Evolutionary conservation across 2,888 invertebrate genomes (phyloP).

Genomic region (Aphodius granarius): DNA sequence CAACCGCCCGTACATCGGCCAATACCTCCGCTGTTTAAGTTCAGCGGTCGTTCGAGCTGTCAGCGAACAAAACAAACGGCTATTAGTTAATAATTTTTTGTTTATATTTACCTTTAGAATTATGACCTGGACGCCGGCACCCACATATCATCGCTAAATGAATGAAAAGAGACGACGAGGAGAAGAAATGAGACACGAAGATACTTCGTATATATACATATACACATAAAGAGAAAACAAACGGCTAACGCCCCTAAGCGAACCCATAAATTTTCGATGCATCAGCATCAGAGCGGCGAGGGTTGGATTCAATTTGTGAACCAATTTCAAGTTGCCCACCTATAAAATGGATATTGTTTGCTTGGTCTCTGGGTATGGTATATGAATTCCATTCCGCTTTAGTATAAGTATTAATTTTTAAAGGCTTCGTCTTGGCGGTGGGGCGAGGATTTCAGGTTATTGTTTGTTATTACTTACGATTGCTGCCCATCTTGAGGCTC

Average conservation of each 20-base stretch:
- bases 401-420: neutral
- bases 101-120: slow-evolving; percentile 26
- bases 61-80: slow-evolving; percentile 26
- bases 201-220: slow-evolving; percentile 16
- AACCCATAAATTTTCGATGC: slow-evolving; percentile 41
- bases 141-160: slow-evolving; percentile 24
- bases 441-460: neutral
- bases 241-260: slow-evolving; percentile 34
- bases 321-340: slow-evolving; percentile 33
- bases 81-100: slow-evolving; percentile 26
- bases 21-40: neutral
- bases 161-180: neutral
- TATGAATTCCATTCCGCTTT: neutral
- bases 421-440: neutral
- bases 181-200: slow-evolving; percentile 13
- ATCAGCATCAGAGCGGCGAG: slow-evolving; percentile 29
- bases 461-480: neutral
- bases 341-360: neutral
- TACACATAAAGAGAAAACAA: slow-evolving; percentile 16
- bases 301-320: slow-evolving; percentile 44
- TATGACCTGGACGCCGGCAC: slow-evolving; percentile 25
- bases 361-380: neutral
- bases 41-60: slow-evolving; percentile 14
- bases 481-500: neutral
- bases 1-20: neutral